Evolutionary conservation across 2,888 invertebrate genomes (phyloP).

Genomic region (Clepsis dumicolana): DNA sequence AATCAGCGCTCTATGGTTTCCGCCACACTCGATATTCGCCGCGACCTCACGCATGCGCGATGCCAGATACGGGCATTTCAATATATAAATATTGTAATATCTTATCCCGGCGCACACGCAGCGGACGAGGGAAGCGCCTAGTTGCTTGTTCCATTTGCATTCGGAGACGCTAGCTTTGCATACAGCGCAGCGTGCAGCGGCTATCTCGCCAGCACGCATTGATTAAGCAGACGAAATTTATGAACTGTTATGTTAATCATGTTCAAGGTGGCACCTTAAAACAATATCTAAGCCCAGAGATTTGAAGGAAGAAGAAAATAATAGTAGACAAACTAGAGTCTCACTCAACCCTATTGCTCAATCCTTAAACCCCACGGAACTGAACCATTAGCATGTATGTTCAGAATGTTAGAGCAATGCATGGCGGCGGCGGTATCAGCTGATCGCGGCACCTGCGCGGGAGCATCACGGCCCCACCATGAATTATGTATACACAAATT

Average conservation of each 20-base stretch:
- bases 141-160: constrained; percentile 41
- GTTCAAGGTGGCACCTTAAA: not conserved
- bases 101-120: constrained; percentile 19
- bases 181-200: not conserved
- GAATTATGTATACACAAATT: constrained; percentile 56
- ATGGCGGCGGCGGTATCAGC: constrained; percentile 45
- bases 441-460: constrained; percentile 48
- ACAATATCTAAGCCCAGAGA: not conserved
- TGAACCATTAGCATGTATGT: not conserved
- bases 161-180: constrained; percentile 15
- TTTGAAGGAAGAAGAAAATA: too few species aligned
- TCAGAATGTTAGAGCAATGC: not conserved
- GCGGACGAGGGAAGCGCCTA: constrained; percentile 34
- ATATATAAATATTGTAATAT: constrained; percentile 43
- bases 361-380: not conserved
- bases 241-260: not conserved
- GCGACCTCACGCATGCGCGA: constrained; percentile 38
- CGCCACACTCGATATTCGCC: constrained; percentile 39
- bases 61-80: constrained; percentile 40
- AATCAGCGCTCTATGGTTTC: constrained; percentile 43
- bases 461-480: constrained; percentile 49
- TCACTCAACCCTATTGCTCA: not conserved
- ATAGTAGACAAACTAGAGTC: not conserved
- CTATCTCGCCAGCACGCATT: not conserved
- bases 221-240: not conserved